These are phyloP conservation scores for Oxytorus armatus DNA, from an alignment of 2,888 invertebrate genomes.

Conservation along the genomic window DNA sequence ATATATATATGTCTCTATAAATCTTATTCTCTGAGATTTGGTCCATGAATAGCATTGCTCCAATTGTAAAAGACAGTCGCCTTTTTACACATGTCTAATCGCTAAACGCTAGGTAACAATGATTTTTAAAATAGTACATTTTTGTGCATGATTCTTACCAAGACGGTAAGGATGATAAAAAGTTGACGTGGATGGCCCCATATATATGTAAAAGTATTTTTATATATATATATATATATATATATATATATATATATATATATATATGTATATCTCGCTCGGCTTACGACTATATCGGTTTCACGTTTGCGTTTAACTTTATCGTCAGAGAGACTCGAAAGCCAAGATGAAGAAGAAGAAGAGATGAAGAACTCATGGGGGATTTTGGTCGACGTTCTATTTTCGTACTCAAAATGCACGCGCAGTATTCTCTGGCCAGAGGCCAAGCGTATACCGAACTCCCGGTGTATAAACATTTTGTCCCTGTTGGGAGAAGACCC, in stretches of 20 bases:
- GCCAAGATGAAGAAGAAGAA: conserved; percentile 69
- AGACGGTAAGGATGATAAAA: no score
- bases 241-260: neutral
- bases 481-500: conserved; percentile 74
- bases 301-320: conserved; percentile 61
- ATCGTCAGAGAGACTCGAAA: conserved; percentile 64
- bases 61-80: no score
- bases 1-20: no score
- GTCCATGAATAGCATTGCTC: no score
- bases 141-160: no score
- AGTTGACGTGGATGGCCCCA: no score
- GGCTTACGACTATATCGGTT: conserved; percentile 39
- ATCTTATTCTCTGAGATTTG: conserved; percentile 1
- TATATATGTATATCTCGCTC: neutral
- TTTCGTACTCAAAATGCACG: conserved; percentile 80
- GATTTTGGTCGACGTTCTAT: conserved; percentile 80
- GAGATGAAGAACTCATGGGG: conserved; percentile 81
- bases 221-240: conserved; percentile 4
- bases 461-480: conserved; percentile 78
- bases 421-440: conserved; percentile 82
- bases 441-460: conserved; percentile 78
- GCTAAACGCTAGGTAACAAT: no score
- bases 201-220: no score
- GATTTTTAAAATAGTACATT: no score
- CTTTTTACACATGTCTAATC: no score